phyloP scores from a whole-genome alignment of 2,797 vertebrate genomes.

The Danio aesculapii region DNA sequence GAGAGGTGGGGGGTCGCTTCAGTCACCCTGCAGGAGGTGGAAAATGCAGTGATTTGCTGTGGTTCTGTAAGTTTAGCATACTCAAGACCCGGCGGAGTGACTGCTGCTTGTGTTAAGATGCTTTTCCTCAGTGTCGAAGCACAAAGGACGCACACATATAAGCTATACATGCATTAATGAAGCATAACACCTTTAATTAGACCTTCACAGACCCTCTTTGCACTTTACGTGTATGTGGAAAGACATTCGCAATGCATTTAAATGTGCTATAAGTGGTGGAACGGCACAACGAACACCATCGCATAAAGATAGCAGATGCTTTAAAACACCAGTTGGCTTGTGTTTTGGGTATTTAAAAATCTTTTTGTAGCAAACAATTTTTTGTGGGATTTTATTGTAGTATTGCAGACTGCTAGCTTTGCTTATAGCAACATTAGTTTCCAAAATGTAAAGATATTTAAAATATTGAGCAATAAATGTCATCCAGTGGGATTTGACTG shows the following conservation, averaged over 20 bases:
- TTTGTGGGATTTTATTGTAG: background rate
- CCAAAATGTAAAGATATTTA: background rate
- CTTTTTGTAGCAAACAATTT: background rate
- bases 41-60: slow-evolving; percentile 37
- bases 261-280: background rate
- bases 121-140: background rate
- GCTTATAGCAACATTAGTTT: background rate
- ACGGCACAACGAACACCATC: background rate
- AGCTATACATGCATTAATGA: background rate
- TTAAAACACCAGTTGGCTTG: background rate
- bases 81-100: background rate
- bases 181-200: slow-evolving; percentile 1
- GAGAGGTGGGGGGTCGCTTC: slow-evolving; percentile 1
- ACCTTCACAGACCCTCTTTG: background rate
- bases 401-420: background rate
- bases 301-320: background rate
- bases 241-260: background rate
- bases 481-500: background rate
- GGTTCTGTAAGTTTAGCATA: slow-evolving; percentile 28
- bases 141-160: background rate
- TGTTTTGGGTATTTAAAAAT: background rate
- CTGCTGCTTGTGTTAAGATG: slow-evolving; percentile 15
- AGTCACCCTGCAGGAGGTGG: slow-evolving; percentile 27
- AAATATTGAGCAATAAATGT: background rate
- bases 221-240: background rate